Evolutionary conservation across 2,113 vertebrate genomes (phyloP).

Genomic region (Amblyornis subalaris): DNA sequence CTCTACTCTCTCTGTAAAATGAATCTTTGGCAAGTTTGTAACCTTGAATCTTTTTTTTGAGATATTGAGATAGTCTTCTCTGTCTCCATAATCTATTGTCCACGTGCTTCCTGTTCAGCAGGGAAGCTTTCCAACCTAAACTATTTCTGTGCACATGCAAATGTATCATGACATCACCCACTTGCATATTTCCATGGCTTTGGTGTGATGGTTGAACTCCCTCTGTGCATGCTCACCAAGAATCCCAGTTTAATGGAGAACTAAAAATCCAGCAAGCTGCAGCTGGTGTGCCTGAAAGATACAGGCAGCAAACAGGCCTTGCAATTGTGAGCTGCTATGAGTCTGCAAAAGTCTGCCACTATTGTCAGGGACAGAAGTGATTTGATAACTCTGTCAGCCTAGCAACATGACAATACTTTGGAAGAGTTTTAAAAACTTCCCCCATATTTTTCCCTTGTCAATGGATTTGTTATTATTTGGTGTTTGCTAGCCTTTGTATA

Average conservation of each 20-base stretch:
- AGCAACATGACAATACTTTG: background rate
- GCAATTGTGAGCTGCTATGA: background rate
- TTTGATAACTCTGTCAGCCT: background rate
- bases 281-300: background rate
- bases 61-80: background rate
- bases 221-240: accelerated
- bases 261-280: background rate
- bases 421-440: background rate
- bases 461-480: background rate
- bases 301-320: background rate
- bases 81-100: background rate
- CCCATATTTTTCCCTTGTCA: background rate
- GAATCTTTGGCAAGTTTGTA: background rate
- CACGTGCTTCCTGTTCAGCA: background rate
- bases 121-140: background rate
- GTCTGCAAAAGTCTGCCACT: background rate
- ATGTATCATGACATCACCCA: background rate
- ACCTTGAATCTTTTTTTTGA: background rate
- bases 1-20: background rate
- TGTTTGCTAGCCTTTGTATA: background rate
- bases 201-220: background rate
- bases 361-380: background rate
- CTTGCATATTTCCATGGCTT: background rate
- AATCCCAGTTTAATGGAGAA: background rate
- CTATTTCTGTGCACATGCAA: background rate